Evolutionary conservation across 2,888 invertebrate species (phyloP).

Genomic region (Scaeva pyrastri): DNA sequence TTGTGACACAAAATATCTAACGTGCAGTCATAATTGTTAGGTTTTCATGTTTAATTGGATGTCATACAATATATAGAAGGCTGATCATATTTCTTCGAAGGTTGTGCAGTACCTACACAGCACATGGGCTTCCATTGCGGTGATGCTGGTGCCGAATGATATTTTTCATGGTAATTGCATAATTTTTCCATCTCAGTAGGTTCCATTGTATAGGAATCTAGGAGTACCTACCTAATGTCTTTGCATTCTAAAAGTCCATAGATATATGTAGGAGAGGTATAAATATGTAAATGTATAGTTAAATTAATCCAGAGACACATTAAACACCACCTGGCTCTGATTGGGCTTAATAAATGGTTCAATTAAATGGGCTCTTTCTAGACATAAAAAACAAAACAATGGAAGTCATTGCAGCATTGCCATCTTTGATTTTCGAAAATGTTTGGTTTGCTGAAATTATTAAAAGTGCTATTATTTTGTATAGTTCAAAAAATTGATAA

Average conservation of each 20-base stretch:
- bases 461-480: too few relatives aligned
- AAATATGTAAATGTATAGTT: background rate
- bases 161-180: slow-evolving; percentile 35
- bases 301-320: background rate
- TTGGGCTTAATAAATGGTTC: slow-evolving; percentile 5
- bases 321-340: background rate
- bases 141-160: background rate
- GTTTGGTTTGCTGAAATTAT: too few relatives aligned
- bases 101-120: slow-evolving; percentile 37
- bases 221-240: background rate
- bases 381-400: background rate
- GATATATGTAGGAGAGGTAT: too few relatives aligned
- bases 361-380: background rate
- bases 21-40: slow-evolving; percentile 70
- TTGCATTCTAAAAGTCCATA: background rate
- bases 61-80: slow-evolving; percentile 43
- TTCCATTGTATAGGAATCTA: slow-evolving; percentile 3
- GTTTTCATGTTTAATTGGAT: slow-evolving; percentile 72
- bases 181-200: slow-evolving; percentile 25
- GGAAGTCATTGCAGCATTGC: background rate
- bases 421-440: too few relatives aligned
- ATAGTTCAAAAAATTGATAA: too few relatives aligned
- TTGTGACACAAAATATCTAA: slow-evolving; percentile 59
- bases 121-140: too few relatives aligned
- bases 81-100: slow-evolving; percentile 54